Base-by-base conservation (phyloP, 2,797 vertebrate genomes). In the Molossus molossus region DNA sequence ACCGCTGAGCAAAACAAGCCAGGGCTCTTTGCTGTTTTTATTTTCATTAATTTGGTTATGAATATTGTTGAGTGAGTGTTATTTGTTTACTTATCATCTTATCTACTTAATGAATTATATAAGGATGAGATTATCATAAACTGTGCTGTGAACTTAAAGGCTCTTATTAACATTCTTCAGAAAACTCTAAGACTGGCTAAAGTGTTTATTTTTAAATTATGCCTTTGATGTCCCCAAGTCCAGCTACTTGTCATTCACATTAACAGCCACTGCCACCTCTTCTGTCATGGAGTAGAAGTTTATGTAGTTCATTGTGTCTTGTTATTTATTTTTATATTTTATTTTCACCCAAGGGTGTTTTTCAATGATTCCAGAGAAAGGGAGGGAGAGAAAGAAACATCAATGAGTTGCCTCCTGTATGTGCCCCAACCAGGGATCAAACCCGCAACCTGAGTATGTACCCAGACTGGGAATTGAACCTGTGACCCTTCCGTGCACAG, bases 21-120 rank as follows among this genome's bases (percentile, higher is more conserved):
- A 45, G 40, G 40, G 40, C 40, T 45, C 55, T 77, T 90, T 80
- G 29, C 50, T 82, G 6, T 85, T 40, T 82, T 65, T 21, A 69
- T 77, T 83, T 77, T 84, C 11, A 72, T 64, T 70, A 50, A 77
- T 83, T 93, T 83, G 48, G n/a, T 91, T 79, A 65, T 69, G 1
- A 62, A 72, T 87, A 72, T 79, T 55, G 17, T 77, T 82, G 69
- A 90, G 23, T 75, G 20, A 48, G 60, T 87, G 87, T 87, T 90
- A 9, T 72, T 53, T 75, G 17, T 76, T 76, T 70, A n/a, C 37
- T 77, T 87, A 53, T 62, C 21, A 84, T 84, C 83, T 57, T 72
- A 21, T 50, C 50, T 67, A 1, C 79, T 94, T 65, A 88, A 27
- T 92, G n/a, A 50, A 6, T 82, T 87, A 48, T 21, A 10, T 53